These are phyloP conservation scores for Regulus satrapa DNA, from an alignment of 2,113 vertebrate species.

Conservation along the genomic window DNA sequence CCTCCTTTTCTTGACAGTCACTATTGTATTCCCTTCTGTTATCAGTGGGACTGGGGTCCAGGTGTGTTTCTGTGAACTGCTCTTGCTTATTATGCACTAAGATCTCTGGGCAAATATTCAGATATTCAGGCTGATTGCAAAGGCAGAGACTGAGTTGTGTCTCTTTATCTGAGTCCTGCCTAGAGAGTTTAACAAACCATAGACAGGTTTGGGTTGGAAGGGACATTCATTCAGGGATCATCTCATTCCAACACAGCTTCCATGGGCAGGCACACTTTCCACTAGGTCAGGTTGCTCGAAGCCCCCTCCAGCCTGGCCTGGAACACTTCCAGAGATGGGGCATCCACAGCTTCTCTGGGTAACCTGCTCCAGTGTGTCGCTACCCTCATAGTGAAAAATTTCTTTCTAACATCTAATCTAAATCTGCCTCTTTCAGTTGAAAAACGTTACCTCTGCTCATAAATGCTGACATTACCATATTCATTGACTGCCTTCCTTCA, in stretches of 20 bases:
- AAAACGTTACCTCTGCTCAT: neutral
- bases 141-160: neutral
- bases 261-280: neutral
- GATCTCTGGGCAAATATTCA: neutral
- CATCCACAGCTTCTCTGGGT: neutral
- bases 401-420: neutral
- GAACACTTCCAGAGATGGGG: neutral
- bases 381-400: neutral
- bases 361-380: neutral
- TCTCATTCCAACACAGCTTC: neutral
- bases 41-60: no score
- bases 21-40: neutral
- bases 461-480: neutral
- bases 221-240: no score
- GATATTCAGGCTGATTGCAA: neutral
- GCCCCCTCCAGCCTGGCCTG: neutral
- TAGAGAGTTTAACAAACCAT: neutral
- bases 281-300: neutral
- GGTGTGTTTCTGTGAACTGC: neutral
- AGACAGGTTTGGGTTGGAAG: neutral
- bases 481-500: neutral
- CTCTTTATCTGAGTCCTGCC: neutral
- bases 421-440: neutral
- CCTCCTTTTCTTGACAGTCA: neutral
- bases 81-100: neutral